Percentiles rank a stretch among this genome's conserved stretches.
These are phyloP conservation scores for Hypercompe scribonia DNA, from an alignment of 2,888 invertebrate species.

Conservation along the genomic window DNA sequence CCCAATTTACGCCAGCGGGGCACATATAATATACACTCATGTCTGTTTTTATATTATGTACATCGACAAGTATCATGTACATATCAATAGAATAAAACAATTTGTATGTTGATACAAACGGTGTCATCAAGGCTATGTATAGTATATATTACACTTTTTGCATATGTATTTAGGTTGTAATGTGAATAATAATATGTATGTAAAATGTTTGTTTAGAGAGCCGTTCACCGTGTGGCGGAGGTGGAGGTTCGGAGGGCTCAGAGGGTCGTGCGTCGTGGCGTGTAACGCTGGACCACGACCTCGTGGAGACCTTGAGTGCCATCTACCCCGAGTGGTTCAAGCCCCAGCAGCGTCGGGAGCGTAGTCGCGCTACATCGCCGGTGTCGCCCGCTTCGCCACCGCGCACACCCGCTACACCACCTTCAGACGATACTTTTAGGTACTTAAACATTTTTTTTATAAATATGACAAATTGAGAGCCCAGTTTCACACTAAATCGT, in stretches of 20 bases:
- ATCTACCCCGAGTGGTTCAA: conserved; percentile 98
- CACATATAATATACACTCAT: conserved; percentile 40
- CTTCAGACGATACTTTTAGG: conserved; percentile 81
- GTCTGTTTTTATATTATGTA: conserved; percentile 19
- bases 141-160: neutral
- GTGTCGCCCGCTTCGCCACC: conserved; percentile 73
- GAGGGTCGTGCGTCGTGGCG: conserved; percentile 94
- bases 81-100: neutral
- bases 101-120: neutral
- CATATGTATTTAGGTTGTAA: neutral
- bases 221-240: conserved; percentile 90
- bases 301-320: conserved; percentile 96
- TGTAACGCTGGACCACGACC: conserved; percentile 96
- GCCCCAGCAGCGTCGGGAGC: conserved; percentile 80
- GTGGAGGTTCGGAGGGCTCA: conserved; percentile 91
- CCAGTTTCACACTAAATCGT: no score
- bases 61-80: neutral
- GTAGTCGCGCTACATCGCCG: conserved; percentile 75
- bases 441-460: conserved; percentile 30
- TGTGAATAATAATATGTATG: conserved; percentile 11
- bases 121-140: neutral
- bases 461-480: no score
- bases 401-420: conserved; percentile 69
- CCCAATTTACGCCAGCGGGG: conserved; percentile 38
- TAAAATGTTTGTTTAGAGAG: conserved; percentile 86